These are phyloP conservation scores for Pinctada fucata DNA, from an alignment of 2,888 invertebrate genomes.

Conservation along the genomic window DNA sequence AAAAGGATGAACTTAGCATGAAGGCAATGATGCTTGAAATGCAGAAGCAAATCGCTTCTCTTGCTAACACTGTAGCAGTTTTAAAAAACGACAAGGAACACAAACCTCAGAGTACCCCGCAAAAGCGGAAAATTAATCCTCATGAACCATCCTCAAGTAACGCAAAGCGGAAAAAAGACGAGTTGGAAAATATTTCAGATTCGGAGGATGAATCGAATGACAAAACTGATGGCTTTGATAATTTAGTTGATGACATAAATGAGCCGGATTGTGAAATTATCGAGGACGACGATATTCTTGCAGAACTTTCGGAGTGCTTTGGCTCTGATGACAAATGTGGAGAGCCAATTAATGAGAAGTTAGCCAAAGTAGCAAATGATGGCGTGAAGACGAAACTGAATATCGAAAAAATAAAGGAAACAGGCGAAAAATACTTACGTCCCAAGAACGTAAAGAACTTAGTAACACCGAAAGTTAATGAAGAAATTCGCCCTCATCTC, in stretches of 20 bases:
- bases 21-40: conserved; percentile 6
- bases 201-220: neutral
- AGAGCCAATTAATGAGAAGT: conserved; percentile 8
- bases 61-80: neutral
- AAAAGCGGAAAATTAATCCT: neutral
- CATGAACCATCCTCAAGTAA: neutral
- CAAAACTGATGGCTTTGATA: neutral
- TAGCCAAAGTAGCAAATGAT: conserved; percentile 2
- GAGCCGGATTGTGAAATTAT: neutral
- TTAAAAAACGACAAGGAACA: neutral
- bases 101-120: neutral
- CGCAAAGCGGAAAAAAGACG: neutral
- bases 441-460: conserved; percentile 5
- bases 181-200: neutral
- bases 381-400: neutral
- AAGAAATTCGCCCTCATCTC: neutral
- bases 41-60: conserved; percentile 3
- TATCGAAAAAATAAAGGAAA: conserved; percentile 3
- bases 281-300: neutral
- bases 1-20: neutral
- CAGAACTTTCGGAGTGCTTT: conserved; percentile 10
- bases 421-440: conserved; percentile 7
- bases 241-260: neutral
- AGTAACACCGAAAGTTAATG: conserved; percentile 6
- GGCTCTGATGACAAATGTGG: conserved; percentile 8